Evolutionary conservation across 2,113 vertebrate species (phyloP).

Genomic region (Rhombomys opimus): DNA sequence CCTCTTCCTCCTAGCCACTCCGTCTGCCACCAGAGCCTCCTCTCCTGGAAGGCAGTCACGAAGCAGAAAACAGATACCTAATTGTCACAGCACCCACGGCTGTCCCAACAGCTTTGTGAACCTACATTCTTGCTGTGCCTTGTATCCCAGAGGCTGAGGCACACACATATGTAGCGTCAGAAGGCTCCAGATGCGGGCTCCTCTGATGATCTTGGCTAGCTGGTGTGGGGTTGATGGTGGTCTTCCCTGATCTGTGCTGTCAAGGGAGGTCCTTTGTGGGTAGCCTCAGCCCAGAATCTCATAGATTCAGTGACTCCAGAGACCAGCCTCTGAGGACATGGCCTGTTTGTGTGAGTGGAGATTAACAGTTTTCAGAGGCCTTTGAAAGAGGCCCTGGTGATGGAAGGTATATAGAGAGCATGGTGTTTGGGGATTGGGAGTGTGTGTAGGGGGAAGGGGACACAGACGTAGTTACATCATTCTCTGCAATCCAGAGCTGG

Average conservation of each 20-base stretch:
- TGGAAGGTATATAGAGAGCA: accelerated
- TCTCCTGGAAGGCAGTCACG: not conserved
- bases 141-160: not conserved
- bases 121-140: not conserved
- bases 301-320: not conserved
- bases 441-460: not conserved
- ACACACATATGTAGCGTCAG: accelerated
- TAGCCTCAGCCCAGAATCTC: not conserved
- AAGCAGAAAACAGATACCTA: not conserved
- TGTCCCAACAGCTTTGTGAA: not conserved
- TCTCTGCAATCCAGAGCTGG: not conserved
- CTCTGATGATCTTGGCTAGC: not conserved
- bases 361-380: not conserved
- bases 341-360: too few species aligned
- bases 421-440: not conserved
- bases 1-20: accelerated
- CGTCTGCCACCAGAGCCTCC: not conserved
- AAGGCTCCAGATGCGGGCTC: not conserved
- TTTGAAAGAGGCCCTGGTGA: accelerated
- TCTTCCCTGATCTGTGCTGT: not conserved
- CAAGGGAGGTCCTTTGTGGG: accelerated
- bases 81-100: not conserved
- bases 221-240: not conserved
- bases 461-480: accelerated
- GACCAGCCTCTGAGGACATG: not conserved